Evolutionary conservation across 2,797 vertebrate species (phyloP), one percentile per base, ranked within the genome.

Genomic region (Malurus splendens): DNA sequence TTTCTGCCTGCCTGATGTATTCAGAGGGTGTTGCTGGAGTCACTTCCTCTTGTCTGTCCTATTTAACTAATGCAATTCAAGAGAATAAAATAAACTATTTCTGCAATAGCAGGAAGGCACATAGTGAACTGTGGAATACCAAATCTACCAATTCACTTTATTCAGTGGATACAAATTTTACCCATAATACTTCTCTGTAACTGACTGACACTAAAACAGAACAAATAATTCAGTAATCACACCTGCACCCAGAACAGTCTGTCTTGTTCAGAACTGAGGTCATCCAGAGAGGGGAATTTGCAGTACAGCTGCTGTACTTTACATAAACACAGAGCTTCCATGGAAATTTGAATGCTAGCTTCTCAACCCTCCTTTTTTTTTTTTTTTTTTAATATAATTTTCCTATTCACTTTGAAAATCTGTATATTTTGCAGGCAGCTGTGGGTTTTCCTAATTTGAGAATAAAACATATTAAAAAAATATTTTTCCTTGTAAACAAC

Each of bases 151-250:
- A 93, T 93, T 93, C 92, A 92, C 60, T 93, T 90, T 5, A 92
- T 81, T 92, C 88, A 89, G 64, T 42, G 62, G 73, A 68, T 75
- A 80, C 52, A 70, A 88, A 68, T 93, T 91, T 93, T 71, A 83
- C 87, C 72, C 92, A 91, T 93, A 92, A 84, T 74, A 74, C 88
- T 81, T 80, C 86, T 57, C 92, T 90, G 90, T 75, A 80, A 89
- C 78, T 81, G 87, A 89, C 82, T 87, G 90, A 94, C 89, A 90
- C 74, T 50, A 62, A 90, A 90, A 95, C 94, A 95, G 92, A 95
- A 94, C 90, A 95, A 93, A 93, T 84, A 95, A 93, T 91, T 93
- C 93, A 95, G 94, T 74, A 61, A 89, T 82, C 90, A 93, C 94
- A 95, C 93, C 95, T 95, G 94, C 89, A 87, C 81, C 82, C 90